Evolutionary conservation across 2,797 vertebrate genomes (phyloP), one percentile per base, ranked within the genome.

Genomic region (Cryptoprocta ferox): DNA sequence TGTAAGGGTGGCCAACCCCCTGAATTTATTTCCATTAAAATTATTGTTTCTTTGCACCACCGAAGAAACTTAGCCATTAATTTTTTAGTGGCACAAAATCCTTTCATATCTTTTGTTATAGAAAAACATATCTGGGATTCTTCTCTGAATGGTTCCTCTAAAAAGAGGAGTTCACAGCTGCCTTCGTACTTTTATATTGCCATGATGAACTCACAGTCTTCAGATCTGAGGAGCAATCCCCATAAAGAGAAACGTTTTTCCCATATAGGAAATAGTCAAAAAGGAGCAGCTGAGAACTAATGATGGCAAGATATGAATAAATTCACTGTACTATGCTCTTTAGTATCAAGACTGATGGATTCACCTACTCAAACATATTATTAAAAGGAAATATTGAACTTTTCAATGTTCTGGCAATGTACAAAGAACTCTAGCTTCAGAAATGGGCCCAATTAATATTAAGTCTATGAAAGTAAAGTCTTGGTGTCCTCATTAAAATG

Each of bases 311-410:
- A 71, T 92, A 92, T 70, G 68, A 96, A 95, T 96, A 85, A 66
- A 81, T 91, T 90, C 76, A 83, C 71, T 80, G 37, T 70, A 56
- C 86, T 87, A 11, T 92, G 63, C 79, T 97, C 92, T 92, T 81
- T 95, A 73, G 39, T 90, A 95, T 88, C 56, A 59, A 68, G 59
- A 96, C 83, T 63, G 18, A 95, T 89, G 8, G 78, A 83, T 96
- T 95, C 94, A 95, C 81, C 78, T 86, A 82, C 85, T 94, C 85
- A 96, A 96, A 89, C 85, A 90, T 92, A 93, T 84, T 98, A 97
- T 97, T 97, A 94, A 98, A 98, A 96, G 65, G 83, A 89, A 94
- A 96, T 97, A 95, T 63, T 97, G 90, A 97, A 96, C 50, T 94
- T 96, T 90, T 95, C 92, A 92, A 1, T 96, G 93, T 95, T 97